These are phyloP conservation scores for Aurelia coerulea DNA, from an alignment of 30 jellyfish, hydroid and myxozoan genomes.

Conservation along the genomic window DNA sequence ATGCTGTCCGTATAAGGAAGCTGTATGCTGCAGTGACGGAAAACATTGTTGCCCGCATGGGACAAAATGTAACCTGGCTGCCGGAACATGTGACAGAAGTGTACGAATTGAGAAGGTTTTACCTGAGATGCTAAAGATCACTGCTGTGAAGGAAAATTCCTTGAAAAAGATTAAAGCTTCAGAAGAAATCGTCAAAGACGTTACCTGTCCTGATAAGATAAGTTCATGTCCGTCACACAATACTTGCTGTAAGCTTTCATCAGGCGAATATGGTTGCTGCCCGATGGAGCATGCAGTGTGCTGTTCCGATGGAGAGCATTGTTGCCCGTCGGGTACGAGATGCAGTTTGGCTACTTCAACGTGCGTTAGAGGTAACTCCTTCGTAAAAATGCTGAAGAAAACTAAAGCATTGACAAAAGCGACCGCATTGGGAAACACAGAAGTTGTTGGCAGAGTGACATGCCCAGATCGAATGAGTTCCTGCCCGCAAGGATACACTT, in stretches of 20 bases:
- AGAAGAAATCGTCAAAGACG: background rate
- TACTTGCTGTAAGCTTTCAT: conserved; percentile 74
- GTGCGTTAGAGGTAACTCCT: conserved; percentile 22
- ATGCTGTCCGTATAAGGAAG: conserved; percentile 70
- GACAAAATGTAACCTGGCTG: conserved; percentile 37
- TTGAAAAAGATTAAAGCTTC: background rate
- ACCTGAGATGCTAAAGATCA: background rate
- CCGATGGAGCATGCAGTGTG: conserved; percentile 81
- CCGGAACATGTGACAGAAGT: conserved; percentile 9
- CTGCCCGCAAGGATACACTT: conserved; percentile 46
- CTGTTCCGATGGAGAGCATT: conserved; percentile 77
- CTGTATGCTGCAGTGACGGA: conserved; percentile 71
- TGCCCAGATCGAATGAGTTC: conserved; percentile 58
- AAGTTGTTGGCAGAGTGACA: background rate
- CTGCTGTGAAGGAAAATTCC: background rate
- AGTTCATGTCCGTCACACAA: conserved; percentile 53
- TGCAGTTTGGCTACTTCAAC: conserved; percentile 45
- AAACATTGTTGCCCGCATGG: conserved; percentile 80
- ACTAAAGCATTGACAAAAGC: background rate
- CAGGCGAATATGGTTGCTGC: conserved; percentile 81
- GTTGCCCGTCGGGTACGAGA: conserved; percentile 78
- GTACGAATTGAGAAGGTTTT: background rate
- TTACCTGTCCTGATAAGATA: conserved; percentile 46
- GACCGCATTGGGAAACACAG: background rate
- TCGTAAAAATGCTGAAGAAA: background rate